Base-by-base conservation (phyloP, 2,888 invertebrate genomes). In the Ellobium chinense region DNA sequence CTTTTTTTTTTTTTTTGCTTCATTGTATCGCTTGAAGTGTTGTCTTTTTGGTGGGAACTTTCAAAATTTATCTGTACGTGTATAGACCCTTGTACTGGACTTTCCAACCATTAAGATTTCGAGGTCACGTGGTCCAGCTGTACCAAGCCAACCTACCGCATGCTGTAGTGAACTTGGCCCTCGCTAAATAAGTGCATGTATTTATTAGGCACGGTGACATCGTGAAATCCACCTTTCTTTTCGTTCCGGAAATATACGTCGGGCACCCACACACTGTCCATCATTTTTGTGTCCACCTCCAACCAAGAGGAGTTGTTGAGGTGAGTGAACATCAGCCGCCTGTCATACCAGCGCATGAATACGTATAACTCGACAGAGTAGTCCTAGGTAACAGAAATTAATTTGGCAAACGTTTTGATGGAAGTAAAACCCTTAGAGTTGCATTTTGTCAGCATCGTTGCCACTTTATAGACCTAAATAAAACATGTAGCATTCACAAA, bases 221-320 rank as follows among this genome's bases (percentile, higher is more conserved):
- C 84, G 76, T 91, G 91, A 77, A 90, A 87, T n/a, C 86, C 83
- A 2, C 88, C 91, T 27, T 84, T 81, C 78, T 91, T 91, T 79
- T 91, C 91, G 84, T 91, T 91, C 27, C 88, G 82, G 73, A 91
- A 89, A 82, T 89, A 90, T 24, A 90, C 83, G 70, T 91, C 91
- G 7, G 91, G 91, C 14, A 90, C 88, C 91, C 91, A 91, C 14
- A 75, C 63, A 54, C 78, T 77, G 54, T 84, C 82, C 85, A 90
- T 91, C 34, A 88, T 80, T 58, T 88, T 86, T 1, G 87, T 83
- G 83, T 90, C 91, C 65, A 91, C 84, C 79, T 90, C 90, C 29
- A 91, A 82, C 37, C 86, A 85, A 39, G 84, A 80, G 14, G 88
- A 74, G 54, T 70, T 56, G 14, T 83, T 83, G 14, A 85, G 39